Evolutionary conservation across 2,113 vertebrate genomes (phyloP), one percentile per base, ranked within the genome.

Genomic region (Podarcis raffonei): DNA sequence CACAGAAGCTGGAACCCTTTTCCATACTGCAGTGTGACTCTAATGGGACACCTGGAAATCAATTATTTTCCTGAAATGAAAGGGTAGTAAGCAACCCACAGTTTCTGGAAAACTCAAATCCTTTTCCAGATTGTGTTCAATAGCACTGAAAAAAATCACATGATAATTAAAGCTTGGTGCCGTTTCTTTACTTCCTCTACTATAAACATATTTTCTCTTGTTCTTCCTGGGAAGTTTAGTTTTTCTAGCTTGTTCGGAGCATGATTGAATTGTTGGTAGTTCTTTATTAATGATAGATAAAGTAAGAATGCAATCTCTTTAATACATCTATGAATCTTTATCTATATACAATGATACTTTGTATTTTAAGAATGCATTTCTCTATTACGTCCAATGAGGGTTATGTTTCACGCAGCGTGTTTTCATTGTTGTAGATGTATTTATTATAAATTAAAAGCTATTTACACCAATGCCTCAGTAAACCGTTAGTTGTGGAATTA

Each of bases 401-500:
- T 85, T 77, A 81, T 91, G 62, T 39, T 84, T 85, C 72, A 75
- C 91, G 57, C 48, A 25, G 74, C 85, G 84, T 72, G 32, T 86
- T 89, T 87, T 71, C 92, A 91, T 53, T 35, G 11, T 76, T 83
- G 22, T 76, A 62, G 32, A 39, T 15, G 42, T 8, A 30, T 81
- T 65, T 8, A 30, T 81, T 65, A 65, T 75, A 81, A 0, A 68
- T 65, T 86, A 4, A 86, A 6, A 39, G 86, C 8, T 11, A 42
- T 78, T 86, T 66, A 66, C 59, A 62, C 16, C n/a, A 22, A 76
- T 13, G 30, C 72, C 76, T 76, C 57, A 25, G 25, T 39, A 75
- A 85, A 75, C 11, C 35, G 5, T 48, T 48, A 86, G 62, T 68
- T 48, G 75, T 88, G 77, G 83, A 91, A 93, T 90, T 85, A 86